phyloP scores from a whole-genome alignment of 2,113 vertebrate species.

The Lethenteron reissneri region DNA sequence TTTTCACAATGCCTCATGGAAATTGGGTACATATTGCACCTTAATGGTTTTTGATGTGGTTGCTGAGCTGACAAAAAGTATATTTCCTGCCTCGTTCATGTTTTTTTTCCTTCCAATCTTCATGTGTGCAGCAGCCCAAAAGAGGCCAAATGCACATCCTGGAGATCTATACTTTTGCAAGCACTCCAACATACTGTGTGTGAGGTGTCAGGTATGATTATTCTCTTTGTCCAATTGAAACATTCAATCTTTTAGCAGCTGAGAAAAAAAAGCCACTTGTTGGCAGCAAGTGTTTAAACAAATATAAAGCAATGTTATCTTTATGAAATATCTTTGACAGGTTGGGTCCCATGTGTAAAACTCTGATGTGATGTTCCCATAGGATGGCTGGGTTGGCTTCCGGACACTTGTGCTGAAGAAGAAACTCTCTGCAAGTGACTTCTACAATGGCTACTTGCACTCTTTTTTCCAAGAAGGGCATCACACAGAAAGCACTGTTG shows the following conservation, averaged over 20 bases:
- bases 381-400: slow-evolving; percentile 73
- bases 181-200: slow-evolving; percentile 29
- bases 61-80: too few species aligned
- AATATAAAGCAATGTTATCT: too few species aligned
- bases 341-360: too few species aligned
- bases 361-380: background rate
- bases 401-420: slow-evolving; percentile 41
- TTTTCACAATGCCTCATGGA: too few species aligned
- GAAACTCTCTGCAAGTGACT: slow-evolving; percentile 52
- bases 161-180: slow-evolving; percentile 46
- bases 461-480: slow-evolving; percentile 20
- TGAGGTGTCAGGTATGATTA: slow-evolving; percentile 51
- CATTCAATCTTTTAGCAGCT: too few species aligned
- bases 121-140: background rate
- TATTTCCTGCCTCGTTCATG: background rate
- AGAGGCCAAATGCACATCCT: slow-evolving; percentile 18
- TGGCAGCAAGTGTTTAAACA: too few species aligned
- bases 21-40: too few species aligned
- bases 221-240: slow-evolving; percentile 9
- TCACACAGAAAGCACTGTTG: too few species aligned
- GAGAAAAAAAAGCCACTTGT: too few species aligned
- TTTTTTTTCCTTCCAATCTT: slow-evolving; percentile 11
- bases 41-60: too few species aligned
- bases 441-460: slow-evolving; percentile 85
- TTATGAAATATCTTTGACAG: too few species aligned